phyloP scores from a whole-genome alignment of 2,888 invertebrate species.

The Lutraria lutraria region DNA sequence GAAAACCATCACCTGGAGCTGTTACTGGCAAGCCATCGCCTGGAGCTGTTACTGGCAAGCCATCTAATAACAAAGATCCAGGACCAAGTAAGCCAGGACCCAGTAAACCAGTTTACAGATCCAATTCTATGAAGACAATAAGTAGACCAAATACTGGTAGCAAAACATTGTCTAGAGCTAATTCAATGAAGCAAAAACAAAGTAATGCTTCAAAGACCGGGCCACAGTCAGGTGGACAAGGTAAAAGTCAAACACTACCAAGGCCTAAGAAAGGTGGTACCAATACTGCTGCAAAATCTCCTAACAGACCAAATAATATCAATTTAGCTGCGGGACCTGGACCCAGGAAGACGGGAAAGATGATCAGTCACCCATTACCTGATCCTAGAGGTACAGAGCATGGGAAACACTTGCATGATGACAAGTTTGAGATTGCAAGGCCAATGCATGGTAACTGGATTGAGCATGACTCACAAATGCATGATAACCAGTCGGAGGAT shows the following conservation, averaged over 20 bases:
- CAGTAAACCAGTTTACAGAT: conserved; percentile 42
- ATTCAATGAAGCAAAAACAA: conserved; percentile 44
- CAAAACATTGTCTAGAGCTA: conserved; percentile 57
- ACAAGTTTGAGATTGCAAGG: not conserved
- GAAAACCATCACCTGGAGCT: not conserved
- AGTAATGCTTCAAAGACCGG: conserved; percentile 21
- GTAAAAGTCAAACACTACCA: conserved; percentile 56
- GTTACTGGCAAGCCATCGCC: not conserved
- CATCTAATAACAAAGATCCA: not conserved
- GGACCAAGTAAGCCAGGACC: not conserved
- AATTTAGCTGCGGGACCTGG: conserved; percentile 60
- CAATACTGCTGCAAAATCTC: conserved; percentile 39
- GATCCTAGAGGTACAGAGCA: conserved; percentile 25
- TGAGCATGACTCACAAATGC: not conserved
- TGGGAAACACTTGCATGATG: conserved; percentile 14
- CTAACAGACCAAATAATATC: conserved; percentile 71
- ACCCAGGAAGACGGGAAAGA: conserved; percentile 55
- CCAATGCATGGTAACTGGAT: not conserved
- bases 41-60: not conserved
- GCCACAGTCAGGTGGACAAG: conserved; percentile 8
- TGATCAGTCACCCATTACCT: not conserved
- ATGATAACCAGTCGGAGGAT: not conserved
- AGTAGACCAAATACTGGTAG: conserved; percentile 36
- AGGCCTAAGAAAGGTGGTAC: conserved; percentile 38
- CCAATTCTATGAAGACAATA: conserved; percentile 48